These are phyloP conservation scores for Typhlichthys subterraneus DNA, from an alignment of 2,797 vertebrate species.

Conservation along the genomic window DNA sequence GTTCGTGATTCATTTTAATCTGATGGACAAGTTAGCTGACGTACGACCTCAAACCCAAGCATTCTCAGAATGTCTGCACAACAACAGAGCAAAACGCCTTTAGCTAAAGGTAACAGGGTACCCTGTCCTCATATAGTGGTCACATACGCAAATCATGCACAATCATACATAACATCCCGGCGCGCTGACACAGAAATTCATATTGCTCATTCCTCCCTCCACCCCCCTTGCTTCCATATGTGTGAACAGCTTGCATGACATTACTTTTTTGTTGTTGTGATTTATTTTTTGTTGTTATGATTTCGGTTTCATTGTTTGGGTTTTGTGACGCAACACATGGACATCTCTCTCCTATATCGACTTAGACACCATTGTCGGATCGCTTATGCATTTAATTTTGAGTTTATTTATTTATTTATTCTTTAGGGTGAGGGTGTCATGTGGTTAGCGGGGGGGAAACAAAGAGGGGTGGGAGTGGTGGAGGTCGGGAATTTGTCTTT, in stretches of 20 bases:
- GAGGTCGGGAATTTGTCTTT: constrained; percentile 26
- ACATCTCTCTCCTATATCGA: constrained; percentile 73
- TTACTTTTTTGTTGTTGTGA: constrained; percentile 30
- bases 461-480: constrained; percentile 25
- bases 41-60: constrained; percentile 64
- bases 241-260: constrained; percentile 84
- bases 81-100: constrained; percentile 13
- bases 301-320: constrained; percentile 56
- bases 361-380: constrained; percentile 55
- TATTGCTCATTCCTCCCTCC: constrained; percentile 77
- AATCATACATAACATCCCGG: constrained; percentile 80
- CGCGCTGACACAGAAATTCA: constrained; percentile 97
- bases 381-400: constrained; percentile 43
- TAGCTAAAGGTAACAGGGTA: constrained; percentile 44
- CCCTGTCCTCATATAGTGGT: constrained; percentile 66
- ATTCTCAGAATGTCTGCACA: constrained; percentile 52
- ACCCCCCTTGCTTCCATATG: constrained; percentile 74
- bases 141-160: constrained; percentile 65
- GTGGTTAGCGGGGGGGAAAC: neutral
- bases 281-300: constrained; percentile 37
- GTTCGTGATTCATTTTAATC: constrained; percentile 40
- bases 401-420: constrained; percentile 28
- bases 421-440: neutral
- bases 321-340: constrained; percentile 75
- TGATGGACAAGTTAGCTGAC: constrained; percentile 36